Evolutionary conservation across 2,113 vertebrate genomes (phyloP).

Genomic region (Uria aalge): DNA sequence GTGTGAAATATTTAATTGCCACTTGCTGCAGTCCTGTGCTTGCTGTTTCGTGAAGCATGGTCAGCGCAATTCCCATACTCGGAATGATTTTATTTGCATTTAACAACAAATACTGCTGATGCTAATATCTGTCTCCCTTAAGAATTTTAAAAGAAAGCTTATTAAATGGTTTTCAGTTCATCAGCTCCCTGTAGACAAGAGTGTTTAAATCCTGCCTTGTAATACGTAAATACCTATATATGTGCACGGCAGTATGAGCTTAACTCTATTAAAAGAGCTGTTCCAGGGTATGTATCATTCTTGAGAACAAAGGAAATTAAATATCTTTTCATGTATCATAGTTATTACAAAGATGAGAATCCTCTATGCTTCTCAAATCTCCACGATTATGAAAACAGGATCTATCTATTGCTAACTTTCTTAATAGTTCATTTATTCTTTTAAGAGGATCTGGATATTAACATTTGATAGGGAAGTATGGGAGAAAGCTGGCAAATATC

Average conservation of each 20-base stretch:
- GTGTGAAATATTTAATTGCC: slow-evolving; percentile 52
- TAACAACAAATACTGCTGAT: slow-evolving; percentile 54
- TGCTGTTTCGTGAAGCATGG: not conserved
- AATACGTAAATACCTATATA: not conserved
- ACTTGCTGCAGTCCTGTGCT: not conserved
- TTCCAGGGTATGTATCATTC: not conserved
- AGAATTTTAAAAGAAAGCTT: slow-evolving; percentile 50
- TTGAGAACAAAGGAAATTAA: slow-evolving; percentile 12
- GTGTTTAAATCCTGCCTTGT: not conserved
- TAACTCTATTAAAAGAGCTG: not conserved
- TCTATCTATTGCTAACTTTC: not conserved
- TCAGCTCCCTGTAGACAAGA: slow-evolving; percentile 37
- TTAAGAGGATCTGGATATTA: not conserved
- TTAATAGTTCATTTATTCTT: not conserved
- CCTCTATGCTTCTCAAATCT: not conserved
- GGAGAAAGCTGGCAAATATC: not conserved
- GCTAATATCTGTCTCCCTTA: slow-evolving; percentile 35
- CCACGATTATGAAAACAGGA: not conserved
- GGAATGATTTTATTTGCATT: slow-evolving; percentile 57
- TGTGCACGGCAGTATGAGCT: not conserved
- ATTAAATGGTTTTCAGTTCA: slow-evolving; percentile 47
- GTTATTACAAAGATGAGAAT: not conserved
- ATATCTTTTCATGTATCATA: not conserved
- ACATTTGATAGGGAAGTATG: not conserved
- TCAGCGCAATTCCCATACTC: slow-evolving; percentile 17